These are phyloP conservation scores for Cygnus olor DNA, from an alignment of 2,797 vertebrate species.

Conservation along the genomic window DNA sequence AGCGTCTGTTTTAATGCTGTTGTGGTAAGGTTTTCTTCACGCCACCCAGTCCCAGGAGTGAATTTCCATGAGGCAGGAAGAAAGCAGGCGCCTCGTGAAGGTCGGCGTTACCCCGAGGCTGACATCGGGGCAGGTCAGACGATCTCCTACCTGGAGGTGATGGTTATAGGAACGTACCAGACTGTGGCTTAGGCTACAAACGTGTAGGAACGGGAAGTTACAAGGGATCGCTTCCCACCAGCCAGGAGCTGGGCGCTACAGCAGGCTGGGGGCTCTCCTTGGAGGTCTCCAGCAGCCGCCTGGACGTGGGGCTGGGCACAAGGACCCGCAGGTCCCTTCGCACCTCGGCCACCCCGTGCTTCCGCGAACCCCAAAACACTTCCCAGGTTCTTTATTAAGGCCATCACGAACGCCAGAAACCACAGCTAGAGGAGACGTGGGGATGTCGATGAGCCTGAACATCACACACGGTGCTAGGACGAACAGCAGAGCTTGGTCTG, in stretches of 20 bases:
- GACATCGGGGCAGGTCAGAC: neutral
- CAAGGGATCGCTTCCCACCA: neutral
- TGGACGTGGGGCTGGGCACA: too few relatives aligned
- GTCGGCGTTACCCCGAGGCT: neutral
- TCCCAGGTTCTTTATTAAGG: neutral
- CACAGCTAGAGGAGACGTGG: accelerated
- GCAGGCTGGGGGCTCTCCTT: too few relatives aligned
- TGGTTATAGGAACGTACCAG: neutral
- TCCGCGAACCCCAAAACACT: neutral
- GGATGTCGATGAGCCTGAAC: too few relatives aligned
- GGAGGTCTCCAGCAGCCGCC: too few relatives aligned
- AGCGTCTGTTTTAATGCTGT: neutral
- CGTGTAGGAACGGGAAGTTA: neutral
- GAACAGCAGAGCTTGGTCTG: neutral
- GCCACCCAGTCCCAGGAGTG: neutral
- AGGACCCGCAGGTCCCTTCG: too few relatives aligned
- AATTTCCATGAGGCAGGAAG: neutral
- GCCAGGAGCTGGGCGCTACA: too few relatives aligned
- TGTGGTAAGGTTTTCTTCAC: neutral
- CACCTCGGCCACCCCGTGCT: too few relatives aligned
- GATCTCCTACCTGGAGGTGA: neutral
- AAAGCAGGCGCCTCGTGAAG: neutral
- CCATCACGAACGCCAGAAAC: neutral
- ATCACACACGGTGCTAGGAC: neutral
- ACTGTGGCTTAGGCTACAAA: neutral